Percentiles rank a stretch among this genome's conserved stretches.
Evolutionary conservation across 2,797 vertebrate species (phyloP).

Genomic region (Acrossocheilus wenchowensis): DNA sequence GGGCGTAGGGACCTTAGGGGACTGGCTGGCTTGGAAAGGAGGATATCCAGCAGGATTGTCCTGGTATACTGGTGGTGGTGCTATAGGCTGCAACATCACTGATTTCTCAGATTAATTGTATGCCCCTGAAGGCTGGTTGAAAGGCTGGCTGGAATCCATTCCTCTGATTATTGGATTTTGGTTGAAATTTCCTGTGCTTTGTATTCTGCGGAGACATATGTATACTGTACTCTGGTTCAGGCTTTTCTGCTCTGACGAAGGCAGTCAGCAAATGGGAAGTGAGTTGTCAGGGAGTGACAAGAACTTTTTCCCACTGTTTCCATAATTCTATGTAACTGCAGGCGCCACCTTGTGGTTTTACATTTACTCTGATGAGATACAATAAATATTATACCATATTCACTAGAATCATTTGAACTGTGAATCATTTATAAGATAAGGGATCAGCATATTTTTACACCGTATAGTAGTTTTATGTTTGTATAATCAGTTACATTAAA

Average conservation of each 20-base stretch:
- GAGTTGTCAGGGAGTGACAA: not conserved
- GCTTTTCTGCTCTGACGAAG: not conserved
- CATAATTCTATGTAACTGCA: not conserved
- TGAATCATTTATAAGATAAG: too few species aligned
- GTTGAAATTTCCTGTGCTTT: not conserved
- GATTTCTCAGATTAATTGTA: constrained; percentile 63
- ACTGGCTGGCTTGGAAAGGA: constrained; percentile 39
- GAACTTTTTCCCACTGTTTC: not conserved
- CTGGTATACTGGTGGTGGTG: not conserved
- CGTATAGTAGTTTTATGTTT: too few species aligned
- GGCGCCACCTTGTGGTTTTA: not conserved
- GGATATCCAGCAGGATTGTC: constrained; percentile 32
- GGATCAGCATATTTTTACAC: too few species aligned
- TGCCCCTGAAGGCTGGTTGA: not conserved
- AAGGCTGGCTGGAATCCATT: constrained; percentile 69
- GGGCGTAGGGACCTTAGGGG: not conserved
- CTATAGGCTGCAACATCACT: not conserved
- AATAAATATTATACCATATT: too few species aligned
- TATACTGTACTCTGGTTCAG: not conserved
- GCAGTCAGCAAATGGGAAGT: not conserved
- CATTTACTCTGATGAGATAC: not conserved
- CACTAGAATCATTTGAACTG: too few species aligned
- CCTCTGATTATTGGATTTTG: not conserved
- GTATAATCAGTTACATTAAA: too few species aligned
- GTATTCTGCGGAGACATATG: not conserved